A percentile compares a stretch with the other conserved stretches of the same genome.
Evolutionary conservation across 1,140 invertebrate genomes (phyloP).

Genomic region (Aradophagus sp.): DNA sequence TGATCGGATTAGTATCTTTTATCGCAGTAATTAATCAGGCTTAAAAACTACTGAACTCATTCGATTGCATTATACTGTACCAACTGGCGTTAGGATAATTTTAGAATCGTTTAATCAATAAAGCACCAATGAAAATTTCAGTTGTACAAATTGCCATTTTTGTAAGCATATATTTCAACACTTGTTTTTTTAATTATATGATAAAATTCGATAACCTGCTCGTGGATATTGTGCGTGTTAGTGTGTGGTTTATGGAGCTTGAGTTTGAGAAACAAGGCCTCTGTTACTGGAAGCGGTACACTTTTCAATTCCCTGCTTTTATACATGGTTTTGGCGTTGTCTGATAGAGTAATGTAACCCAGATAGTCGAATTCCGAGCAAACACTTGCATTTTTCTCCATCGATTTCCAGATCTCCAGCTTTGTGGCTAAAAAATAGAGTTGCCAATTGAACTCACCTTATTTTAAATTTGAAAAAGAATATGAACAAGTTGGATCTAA

Average conservation of each 20-base stretch:
- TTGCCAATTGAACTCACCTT: no score
- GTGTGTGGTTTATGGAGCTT: slow-evolving; percentile 87
- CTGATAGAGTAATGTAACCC: slow-evolving; percentile 87
- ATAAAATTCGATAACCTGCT: slow-evolving; percentile 80
- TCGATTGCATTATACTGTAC: background rate
- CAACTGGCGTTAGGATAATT: slow-evolving; percentile 12
- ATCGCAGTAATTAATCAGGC: no score
- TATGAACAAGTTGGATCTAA: no score
- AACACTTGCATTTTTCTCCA: slow-evolving; percentile 65
- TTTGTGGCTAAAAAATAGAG: slow-evolving; percentile 73
- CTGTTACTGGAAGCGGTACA: slow-evolving; percentile 85
- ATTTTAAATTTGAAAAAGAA: no score
- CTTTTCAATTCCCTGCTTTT: slow-evolving; percentile 91
- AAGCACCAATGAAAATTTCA: slow-evolving; percentile 2
- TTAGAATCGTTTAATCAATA: slow-evolving; percentile 30
- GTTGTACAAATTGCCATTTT: no score
- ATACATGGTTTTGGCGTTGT: slow-evolving; percentile 86
- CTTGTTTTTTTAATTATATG: slow-evolving; percentile 29
- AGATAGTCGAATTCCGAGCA: slow-evolving; percentile 80
- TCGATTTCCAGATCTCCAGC: slow-evolving; percentile 78
- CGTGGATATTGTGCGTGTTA: slow-evolving; percentile 83
- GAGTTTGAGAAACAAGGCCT: slow-evolving; percentile 88
- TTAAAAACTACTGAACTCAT: background rate
- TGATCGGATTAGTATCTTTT: no score
- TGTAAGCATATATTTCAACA: no score